Percentiles rank a stretch among this genome's conserved stretches.
Evolutionary conservation across 2,888 invertebrate genomes (phyloP).

Genomic region (Pollenia angustigena): DNA sequence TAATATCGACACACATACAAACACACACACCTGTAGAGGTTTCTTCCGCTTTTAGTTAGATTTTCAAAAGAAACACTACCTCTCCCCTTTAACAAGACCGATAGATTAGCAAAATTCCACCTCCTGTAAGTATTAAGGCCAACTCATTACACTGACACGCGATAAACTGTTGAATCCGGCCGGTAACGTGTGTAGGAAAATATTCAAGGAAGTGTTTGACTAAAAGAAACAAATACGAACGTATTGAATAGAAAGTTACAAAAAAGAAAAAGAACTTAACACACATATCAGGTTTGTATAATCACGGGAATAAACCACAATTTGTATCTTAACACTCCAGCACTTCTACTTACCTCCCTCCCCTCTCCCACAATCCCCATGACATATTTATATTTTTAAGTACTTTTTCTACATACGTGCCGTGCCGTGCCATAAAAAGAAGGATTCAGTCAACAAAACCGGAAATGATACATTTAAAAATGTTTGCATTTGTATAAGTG

Average conservation of each 20-base stretch:
- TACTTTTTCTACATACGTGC: neutral
- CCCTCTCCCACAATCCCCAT: neutral
- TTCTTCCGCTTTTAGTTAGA: neutral
- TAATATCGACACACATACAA: neutral
- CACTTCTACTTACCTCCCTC: neutral
- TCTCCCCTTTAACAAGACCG: neutral
- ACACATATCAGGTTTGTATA: constrained; percentile 8
- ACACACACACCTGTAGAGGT: constrained; percentile 35
- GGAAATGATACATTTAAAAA: constrained; percentile 27
- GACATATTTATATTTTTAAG: neutral
- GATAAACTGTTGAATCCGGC: constrained; percentile 72
- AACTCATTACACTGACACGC: constrained; percentile 67
- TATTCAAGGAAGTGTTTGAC: constrained; percentile 43
- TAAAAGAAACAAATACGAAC: constrained; percentile 8
- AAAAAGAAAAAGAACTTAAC: constrained; percentile 10
- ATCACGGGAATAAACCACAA: constrained; percentile 10
- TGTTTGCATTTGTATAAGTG: neutral
- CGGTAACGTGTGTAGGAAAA: constrained; percentile 39
- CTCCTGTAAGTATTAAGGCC: constrained; percentile 36
- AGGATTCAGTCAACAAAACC: constrained; percentile 12
- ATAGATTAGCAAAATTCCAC: neutral
- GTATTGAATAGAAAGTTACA: constrained; percentile 5
- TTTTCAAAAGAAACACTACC: neutral
- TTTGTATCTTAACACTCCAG: neutral
- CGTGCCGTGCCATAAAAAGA: neutral